Percentiles rank a stretch among this genome's conserved stretches.
phyloP scores from a whole-genome alignment of 2,888 invertebrate genomes.

The Nowickia ferox region DNA sequence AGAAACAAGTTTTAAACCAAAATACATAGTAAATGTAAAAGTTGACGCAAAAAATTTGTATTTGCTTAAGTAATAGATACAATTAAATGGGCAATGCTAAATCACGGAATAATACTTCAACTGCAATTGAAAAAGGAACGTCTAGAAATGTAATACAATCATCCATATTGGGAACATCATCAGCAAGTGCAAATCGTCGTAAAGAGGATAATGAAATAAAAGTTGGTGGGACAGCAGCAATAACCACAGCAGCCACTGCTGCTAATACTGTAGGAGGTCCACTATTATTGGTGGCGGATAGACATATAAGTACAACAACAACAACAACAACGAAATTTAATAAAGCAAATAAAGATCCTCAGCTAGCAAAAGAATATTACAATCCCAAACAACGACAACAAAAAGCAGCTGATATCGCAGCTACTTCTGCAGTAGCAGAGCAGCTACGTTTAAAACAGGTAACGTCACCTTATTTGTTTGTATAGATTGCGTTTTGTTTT shows the following conservation, averaged over 20 bases:
- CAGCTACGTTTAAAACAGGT: conserved; percentile 73
- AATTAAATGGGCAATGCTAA: conserved; percentile 77
- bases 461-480: conserved; percentile 59
- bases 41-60: conserved; percentile 8
- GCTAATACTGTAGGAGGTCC: conserved; percentile 55
- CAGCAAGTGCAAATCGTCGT: conserved; percentile 21
- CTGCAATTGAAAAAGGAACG: conserved; percentile 41
- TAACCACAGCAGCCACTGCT: conserved; percentile 48
- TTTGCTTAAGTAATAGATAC: conserved; percentile 34
- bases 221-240: conserved; percentile 40
- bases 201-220: conserved; percentile 38
- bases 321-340: conserved; percentile 57
- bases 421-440: conserved; percentile 54
- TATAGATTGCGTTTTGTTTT: conserved; percentile 39
- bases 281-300: conserved; percentile 46
- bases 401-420: conserved; percentile 72
- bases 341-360: conserved; percentile 59
- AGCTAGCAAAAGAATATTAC: conserved; percentile 37
- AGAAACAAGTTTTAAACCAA: conserved; percentile 20
- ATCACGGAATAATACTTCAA: conserved; percentile 71
- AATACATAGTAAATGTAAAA: conserved; percentile 45
- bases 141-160: conserved; percentile 52
- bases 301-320: conserved; percentile 34
- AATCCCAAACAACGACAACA: conserved; percentile 57
- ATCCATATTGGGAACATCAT: conserved; percentile 24